Percentiles rank a stretch among this genome's conserved stretches.
These are phyloP conservation scores for Ectropis grisescens DNA, from an alignment of 1,140 invertebrate species.

Conservation along the genomic window DNA sequence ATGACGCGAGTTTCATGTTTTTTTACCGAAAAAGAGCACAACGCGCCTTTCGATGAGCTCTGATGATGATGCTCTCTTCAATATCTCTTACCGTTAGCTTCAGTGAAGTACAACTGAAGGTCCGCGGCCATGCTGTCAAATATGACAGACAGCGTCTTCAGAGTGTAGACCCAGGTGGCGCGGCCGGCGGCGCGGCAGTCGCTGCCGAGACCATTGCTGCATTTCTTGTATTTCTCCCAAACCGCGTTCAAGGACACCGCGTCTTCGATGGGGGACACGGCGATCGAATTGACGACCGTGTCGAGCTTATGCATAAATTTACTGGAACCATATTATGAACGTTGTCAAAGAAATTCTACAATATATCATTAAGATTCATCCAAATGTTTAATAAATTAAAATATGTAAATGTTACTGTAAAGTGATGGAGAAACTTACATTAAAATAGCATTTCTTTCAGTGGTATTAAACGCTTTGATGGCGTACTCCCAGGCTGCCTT, in stretches of 20 bases:
- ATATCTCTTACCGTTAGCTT: slow-evolving; percentile 37
- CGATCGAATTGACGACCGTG: slow-evolving; percentile 28
- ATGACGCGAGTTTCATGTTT: too few species aligned
- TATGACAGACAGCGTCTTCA: slow-evolving; percentile 28
- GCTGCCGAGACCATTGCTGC: slow-evolving; percentile 15
- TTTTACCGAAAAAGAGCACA: too few species aligned
- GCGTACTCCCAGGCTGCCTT: slow-evolving; percentile 35
- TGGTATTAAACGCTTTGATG: slow-evolving; percentile 41
- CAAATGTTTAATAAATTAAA: too few species aligned
- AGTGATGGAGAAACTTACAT: too few species aligned
- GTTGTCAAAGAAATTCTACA: too few species aligned
- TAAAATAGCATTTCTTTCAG: slow-evolving; percentile 59
- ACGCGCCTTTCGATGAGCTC: too few species aligned
- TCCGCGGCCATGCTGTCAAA: slow-evolving; percentile 31
- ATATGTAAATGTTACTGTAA: too few species aligned
- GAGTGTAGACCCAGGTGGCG: slow-evolving; percentile 23
- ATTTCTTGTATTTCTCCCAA: slow-evolving; percentile 32
- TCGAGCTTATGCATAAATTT: slow-evolving; percentile 43
- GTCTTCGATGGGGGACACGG: slow-evolving; percentile 13
- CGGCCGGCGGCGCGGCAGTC: slow-evolving; percentile 21
- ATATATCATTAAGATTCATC: too few species aligned
- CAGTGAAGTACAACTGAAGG: slow-evolving; percentile 35
- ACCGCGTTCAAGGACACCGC: slow-evolving; percentile 20
- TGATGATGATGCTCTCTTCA: too few species aligned
- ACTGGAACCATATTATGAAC: slow-evolving; percentile 24